Conservation (phyloP, 2,797 vertebrate species). For the Melanotaenia nigrans region DNA sequence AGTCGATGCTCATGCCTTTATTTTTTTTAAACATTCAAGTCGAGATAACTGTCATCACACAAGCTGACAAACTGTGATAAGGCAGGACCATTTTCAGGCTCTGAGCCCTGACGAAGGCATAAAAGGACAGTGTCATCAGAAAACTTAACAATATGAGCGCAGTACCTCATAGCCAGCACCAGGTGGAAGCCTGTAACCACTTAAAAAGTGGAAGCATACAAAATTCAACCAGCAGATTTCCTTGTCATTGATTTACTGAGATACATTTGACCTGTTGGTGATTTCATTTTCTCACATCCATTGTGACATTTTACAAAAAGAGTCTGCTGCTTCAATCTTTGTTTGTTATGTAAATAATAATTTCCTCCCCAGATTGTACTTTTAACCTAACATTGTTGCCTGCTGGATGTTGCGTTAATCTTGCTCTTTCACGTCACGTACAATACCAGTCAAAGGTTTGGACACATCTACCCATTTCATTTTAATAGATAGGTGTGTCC, state of each 20-base stretch:
- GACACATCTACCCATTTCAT: neutral
- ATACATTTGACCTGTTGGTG: constrained; percentile 54
- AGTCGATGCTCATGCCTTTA: no score
- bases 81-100: no score
- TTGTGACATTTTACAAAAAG: constrained; percentile 74
- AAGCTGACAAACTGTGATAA: no score
- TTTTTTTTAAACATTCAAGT: no score
- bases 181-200: constrained; percentile 67
- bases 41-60: no score
- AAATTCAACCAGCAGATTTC: constrained; percentile 15
- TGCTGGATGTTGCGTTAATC: constrained; percentile 21
- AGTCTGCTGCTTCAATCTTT: constrained; percentile 25
- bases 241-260: constrained; percentile 51
- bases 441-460: constrained; percentile 1
- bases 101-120: no score
- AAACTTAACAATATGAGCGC: neutral
- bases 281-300: constrained; percentile 58
- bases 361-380: constrained; percentile 27
- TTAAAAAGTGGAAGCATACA: neutral
- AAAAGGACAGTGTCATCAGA: no score
- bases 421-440: neutral
- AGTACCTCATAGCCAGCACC: constrained; percentile 51
- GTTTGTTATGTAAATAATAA: constrained; percentile 65
- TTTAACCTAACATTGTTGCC: constrained; percentile 50
- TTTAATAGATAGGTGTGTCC: neutral